phyloP scores from a whole-genome alignment of 2,797 vertebrate genomes.

The Limosa lapponica region DNA sequence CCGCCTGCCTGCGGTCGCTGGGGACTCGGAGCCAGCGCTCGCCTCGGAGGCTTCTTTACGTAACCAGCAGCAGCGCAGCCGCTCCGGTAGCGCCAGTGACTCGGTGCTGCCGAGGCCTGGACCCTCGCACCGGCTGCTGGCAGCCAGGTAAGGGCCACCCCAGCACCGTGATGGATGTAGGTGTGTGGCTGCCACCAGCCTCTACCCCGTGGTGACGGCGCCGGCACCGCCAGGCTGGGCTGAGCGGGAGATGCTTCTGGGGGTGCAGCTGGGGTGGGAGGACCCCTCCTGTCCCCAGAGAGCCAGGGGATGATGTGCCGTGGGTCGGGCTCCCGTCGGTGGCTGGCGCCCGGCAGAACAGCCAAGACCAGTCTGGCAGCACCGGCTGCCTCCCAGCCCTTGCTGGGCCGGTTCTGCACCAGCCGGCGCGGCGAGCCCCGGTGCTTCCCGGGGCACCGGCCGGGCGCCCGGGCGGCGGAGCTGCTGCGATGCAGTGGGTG shows the following conservation, averaged over 20 bases:
- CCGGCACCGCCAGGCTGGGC: neutral
- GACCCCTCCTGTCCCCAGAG: fast-evolving
- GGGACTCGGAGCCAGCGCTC: neutral
- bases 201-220: fast-evolving
- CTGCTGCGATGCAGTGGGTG: neutral
- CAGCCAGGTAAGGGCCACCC: neutral
- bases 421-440: neutral
- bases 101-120: neutral
- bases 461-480: neutral
- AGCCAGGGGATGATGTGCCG: neutral
- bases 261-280: fast-evolving
- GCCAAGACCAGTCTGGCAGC: slow-evolving; percentile 4
- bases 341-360: neutral
- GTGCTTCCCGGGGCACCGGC: neutral
- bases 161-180: fast-evolving
- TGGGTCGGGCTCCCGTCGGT: neutral
- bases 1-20: neutral
- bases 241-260: neutral
- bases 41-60: neutral
- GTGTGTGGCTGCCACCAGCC: neutral
- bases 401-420: neutral
- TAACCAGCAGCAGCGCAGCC: neutral
- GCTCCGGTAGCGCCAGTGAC: neutral
- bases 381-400: neutral
- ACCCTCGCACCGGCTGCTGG: neutral